phyloP scores from a whole-genome alignment of 2,113 vertebrate species.

The Ictalurus punctatus region DNA sequence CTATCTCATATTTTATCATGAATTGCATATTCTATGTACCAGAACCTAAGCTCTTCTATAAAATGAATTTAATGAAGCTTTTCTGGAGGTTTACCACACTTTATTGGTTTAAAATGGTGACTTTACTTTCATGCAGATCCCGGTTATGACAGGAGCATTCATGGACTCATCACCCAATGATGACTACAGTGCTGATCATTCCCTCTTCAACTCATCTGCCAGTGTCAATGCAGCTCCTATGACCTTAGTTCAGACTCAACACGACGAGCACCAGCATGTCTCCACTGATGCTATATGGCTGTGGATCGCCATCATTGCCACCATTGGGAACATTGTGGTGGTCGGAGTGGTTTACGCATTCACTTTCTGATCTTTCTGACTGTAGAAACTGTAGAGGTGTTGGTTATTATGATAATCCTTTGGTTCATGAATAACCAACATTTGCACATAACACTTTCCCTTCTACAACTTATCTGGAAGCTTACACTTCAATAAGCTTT shows the following conservation, averaged over 20 bases:
- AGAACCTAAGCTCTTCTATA: not conserved
- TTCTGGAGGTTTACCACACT: not conserved
- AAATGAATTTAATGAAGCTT: not conserved
- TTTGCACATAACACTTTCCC: not conserved
- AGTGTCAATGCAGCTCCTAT: conserved; percentile 82
- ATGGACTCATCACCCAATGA: conserved; percentile 97
- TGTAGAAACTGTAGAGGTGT: not conserved
- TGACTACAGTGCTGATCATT: conserved; percentile 93
- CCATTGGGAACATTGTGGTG: conserved; percentile 97
- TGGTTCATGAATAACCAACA: not conserved
- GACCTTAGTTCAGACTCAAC: conserved; percentile 75
- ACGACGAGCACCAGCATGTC: conserved; percentile 83
- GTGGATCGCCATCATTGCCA: conserved; percentile 97
- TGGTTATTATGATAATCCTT: not conserved
- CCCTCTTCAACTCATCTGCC: conserved; percentile 93
- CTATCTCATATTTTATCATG: not conserved
- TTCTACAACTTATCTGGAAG: not conserved
- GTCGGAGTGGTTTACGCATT: conserved; percentile 95
- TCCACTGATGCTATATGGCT: conserved; percentile 94
- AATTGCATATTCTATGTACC: not conserved
- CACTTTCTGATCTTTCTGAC: conserved; percentile 83
- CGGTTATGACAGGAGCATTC: conserved; percentile 96
- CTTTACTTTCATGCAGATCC: conserved; percentile 79
- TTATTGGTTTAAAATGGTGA: not conserved
- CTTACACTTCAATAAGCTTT: conserved; percentile 15